A percentile compares a stretch with the other conserved stretches of the same genome.
Conservation (phyloP, 1,140 invertebrate species). For the Drosophila subpulchrella region DNA sequence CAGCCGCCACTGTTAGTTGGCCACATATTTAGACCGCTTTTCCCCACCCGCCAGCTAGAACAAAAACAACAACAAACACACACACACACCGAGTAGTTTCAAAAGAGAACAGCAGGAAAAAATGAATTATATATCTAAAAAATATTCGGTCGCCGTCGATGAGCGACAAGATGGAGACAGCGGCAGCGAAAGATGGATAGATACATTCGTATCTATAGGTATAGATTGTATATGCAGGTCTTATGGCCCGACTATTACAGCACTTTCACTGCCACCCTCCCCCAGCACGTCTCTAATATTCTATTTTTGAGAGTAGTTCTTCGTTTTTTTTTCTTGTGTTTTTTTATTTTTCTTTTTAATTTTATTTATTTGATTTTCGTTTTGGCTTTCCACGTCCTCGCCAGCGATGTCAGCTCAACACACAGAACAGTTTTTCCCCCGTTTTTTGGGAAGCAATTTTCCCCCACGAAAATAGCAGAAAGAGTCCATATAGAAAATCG, state of each 20-base stretch:
- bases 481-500: conserved; percentile 46
- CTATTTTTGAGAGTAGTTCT: conserved; percentile 69
- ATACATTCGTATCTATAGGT: conserved; percentile 62
- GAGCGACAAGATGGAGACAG: conserved; percentile 58
- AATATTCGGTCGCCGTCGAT: conserved; percentile 66
- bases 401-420: conserved; percentile 30
- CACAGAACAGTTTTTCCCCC: conserved; percentile 22
- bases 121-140: conserved; percentile 34
- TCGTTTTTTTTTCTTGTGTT: conserved; percentile 12
- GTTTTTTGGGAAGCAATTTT: conserved; percentile 28
- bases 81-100: conserved; percentile 65
- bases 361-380: conserved; percentile 41
- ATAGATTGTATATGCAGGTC: conserved; percentile 58
- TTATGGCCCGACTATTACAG: conserved; percentile 65
- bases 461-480: conserved; percentile 44
- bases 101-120: conserved; percentile 48
- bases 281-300: conserved; percentile 73
- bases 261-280: conserved; percentile 61
- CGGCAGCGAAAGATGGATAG: conserved; percentile 51
- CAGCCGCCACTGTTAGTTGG: conserved; percentile 51
- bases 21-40: conserved; percentile 59
- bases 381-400: conserved; percentile 56
- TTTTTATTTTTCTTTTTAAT: conserved; percentile 21
- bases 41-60: conserved; percentile 43
- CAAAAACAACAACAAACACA: conserved; percentile 31